phyloP scores from a whole-genome alignment of 2,113 vertebrate species.

The Lethenteron camtschaticum region DNA sequence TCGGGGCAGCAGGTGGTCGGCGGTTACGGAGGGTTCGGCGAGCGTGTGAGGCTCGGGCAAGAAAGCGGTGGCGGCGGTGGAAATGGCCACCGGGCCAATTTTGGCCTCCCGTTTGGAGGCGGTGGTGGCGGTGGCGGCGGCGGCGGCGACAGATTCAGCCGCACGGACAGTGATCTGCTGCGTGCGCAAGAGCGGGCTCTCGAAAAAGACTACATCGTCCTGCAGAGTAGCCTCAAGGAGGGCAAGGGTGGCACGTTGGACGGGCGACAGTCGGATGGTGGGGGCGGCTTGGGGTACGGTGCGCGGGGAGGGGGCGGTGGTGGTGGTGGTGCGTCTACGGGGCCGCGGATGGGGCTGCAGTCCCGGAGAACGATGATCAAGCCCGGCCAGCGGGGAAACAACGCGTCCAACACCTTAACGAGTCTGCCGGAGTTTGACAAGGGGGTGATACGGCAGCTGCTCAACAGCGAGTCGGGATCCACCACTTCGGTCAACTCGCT shows the following conservation, averaged over 20 bases:
- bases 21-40: too few relatives aligned
- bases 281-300: neutral
- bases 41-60: too few relatives aligned
- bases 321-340: too few relatives aligned
- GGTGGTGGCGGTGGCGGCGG: too few relatives aligned
- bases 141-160: too few relatives aligned
- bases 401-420: neutral
- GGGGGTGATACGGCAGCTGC: constrained; percentile 1
- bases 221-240: constrained; percentile 32
- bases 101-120: too few relatives aligned
- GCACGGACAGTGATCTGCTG: constrained; percentile 29
- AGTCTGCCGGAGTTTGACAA: constrained; percentile 5
- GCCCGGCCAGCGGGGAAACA: neutral
- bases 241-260: neutral
- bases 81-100: too few relatives aligned
- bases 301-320: neutral
- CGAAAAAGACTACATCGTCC: constrained; percentile 95
- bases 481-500: constrained; percentile 1
- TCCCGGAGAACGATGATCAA: neutral
- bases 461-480: constrained; percentile 4
- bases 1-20: too few relatives aligned
- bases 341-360: neutral
- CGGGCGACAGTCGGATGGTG: neutral
- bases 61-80: too few relatives aligned
- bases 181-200: constrained; percentile 64